Evolutionary conservation across 1,140 invertebrate genomes (phyloP).

Genomic region (Pararge aegeria): DNA sequence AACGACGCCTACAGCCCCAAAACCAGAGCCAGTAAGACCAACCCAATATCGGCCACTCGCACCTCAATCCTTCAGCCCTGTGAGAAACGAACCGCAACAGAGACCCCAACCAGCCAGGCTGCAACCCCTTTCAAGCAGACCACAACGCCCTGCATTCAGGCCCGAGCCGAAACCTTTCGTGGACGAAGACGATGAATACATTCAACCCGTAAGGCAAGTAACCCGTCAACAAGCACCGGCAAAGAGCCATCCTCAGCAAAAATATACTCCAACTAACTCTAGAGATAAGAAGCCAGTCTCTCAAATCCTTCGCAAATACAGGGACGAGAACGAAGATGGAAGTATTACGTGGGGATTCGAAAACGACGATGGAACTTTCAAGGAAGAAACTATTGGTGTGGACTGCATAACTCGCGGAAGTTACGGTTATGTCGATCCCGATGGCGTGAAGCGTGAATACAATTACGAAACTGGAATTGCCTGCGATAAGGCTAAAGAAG

Average conservation of each 20-base stretch:
- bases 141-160: constrained; percentile 72
- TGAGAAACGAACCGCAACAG: constrained; percentile 55
- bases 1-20: constrained; percentile 52
- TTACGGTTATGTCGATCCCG: constrained; percentile 91
- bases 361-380: constrained; percentile 89
- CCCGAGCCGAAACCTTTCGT: constrained; percentile 66
- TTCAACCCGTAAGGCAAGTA: constrained; percentile 72
- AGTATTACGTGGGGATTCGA: constrained; percentile 93
- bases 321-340: constrained; percentile 89
- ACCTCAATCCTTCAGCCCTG: constrained; percentile 59
- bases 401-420: constrained; percentile 90
- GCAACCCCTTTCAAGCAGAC: constrained; percentile 72
- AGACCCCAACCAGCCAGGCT: constrained; percentile 66
- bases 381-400: constrained; percentile 89
- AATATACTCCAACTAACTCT: constrained; percentile 52
- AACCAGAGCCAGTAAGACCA: constrained; percentile 61
- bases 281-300: constrained; percentile 84
- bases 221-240: constrained; percentile 68
- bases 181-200: constrained; percentile 62
- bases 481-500: constrained; percentile 83
- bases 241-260: constrained; percentile 58
- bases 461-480: constrained; percentile 86
- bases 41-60: constrained; percentile 62
- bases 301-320: constrained; percentile 87
- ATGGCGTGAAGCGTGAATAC: constrained; percentile 86